A percentile compares a stretch with the other conserved stretches of the same genome.
Evolutionary conservation across 2,888 invertebrate genomes (phyloP).

Genomic region (Netelia inedita): DNA sequence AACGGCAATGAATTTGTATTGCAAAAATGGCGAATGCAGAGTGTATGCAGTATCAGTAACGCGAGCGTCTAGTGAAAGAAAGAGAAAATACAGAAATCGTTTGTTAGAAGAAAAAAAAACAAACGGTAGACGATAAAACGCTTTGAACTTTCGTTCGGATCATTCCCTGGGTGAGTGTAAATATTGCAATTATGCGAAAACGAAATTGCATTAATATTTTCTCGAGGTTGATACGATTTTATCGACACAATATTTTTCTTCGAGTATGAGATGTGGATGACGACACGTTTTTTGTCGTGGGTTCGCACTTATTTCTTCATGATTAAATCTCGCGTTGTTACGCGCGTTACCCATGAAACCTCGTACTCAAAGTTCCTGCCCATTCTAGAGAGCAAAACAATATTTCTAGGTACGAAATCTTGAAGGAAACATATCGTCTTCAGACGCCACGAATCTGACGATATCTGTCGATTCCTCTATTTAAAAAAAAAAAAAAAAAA

Average conservation of each 20-base stretch:
- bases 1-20: conserved; percentile 78
- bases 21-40: conserved; percentile 83
- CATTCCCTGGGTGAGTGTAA: conserved; percentile 65
- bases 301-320: not conserved
- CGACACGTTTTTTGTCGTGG: conserved; percentile 17
- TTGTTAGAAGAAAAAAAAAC: conserved; percentile 14
- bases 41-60: conserved; percentile 81
- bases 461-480: conserved; percentile 50
- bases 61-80: conserved; percentile 60
- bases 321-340: not conserved
- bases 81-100: conserved; percentile 4
- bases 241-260: conserved; percentile 37
- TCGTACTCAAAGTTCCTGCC: conserved; percentile 32
- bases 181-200: conserved; percentile 49
- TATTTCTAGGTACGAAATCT: conserved; percentile 48
- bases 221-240: conserved; percentile 43
- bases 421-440: conserved; percentile 65
- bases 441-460: conserved; percentile 44
- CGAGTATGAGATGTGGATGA: conserved; percentile 1
- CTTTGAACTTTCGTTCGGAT: conserved; percentile 43
- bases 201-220: conserved; percentile 54
- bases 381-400: conserved; percentile 7
- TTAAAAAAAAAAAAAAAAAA: conserved; percentile 11
- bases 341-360: conserved; percentile 16
- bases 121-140: conserved; percentile 16